Evolutionary conservation across 2,888 invertebrate species (phyloP).

Genomic region (Argynnis bischoffii): DNA sequence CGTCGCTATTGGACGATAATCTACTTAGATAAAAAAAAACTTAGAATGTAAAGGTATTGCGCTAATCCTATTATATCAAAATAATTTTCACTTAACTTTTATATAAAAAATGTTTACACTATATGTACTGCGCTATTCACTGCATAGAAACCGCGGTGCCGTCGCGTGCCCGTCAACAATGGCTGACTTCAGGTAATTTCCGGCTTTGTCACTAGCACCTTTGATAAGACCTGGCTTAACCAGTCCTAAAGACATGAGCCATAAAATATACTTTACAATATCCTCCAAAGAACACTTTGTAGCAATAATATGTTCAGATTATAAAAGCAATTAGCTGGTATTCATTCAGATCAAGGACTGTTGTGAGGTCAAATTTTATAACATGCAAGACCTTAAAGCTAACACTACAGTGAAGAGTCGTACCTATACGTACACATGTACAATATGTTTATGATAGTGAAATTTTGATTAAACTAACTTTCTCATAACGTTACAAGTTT

Average conservation of each 20-base stretch:
- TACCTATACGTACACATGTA: no score
- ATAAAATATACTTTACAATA: constrained; percentile 12
- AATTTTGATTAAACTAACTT: no score
- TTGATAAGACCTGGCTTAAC: constrained; percentile 19
- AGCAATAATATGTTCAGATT: constrained; percentile 24
- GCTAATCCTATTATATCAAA: no score
- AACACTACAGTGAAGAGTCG: no score
- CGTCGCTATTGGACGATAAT: no score
- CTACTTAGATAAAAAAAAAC: no score
- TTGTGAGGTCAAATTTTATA: constrained; percentile 20
- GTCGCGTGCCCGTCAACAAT: constrained; percentile 45
- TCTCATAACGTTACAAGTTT: no score
- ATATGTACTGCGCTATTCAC: constrained; percentile 26
- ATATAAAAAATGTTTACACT: no score
- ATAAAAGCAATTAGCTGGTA: constrained; percentile 24
- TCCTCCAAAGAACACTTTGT: constrained; percentile 8
- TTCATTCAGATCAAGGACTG: constrained; percentile 30
- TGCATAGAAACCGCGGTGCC: constrained; percentile 35
- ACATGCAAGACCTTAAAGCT: not conserved
- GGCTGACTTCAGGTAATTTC: constrained; percentile 48
- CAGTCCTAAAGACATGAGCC: constrained; percentile 9
- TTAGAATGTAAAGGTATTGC: no score
- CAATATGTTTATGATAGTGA: no score
- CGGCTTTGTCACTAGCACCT: constrained; percentile 49
- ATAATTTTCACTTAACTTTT: no score